Evolutionary conservation across 2,888 invertebrate species (phyloP), one percentile per base, ranked within the genome.

Genomic region (Parnassius orleans): DNA sequence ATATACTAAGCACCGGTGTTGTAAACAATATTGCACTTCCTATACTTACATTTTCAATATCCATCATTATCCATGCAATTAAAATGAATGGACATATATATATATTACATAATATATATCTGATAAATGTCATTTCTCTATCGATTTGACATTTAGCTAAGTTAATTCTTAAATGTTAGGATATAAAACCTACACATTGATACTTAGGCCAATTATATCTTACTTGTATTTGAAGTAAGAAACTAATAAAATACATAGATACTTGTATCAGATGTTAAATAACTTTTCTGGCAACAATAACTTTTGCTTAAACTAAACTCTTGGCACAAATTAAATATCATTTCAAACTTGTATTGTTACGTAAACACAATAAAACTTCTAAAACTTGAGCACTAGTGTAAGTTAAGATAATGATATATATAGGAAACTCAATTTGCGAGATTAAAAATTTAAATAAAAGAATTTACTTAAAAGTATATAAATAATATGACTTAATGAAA

Each of bases 251-350:
- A 65, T 54, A 67, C 53, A 60, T 61, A 75, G 78, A 70, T 69
- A 73, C 75, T 74, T 69, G 11, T 48, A 9, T 48, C 48, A 14
- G 48, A 68, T 65, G n/a, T 48, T 48, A n/a, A 48, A 9, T 48
- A 14, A 62, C 24, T 65, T 66, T 73, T 72, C 78, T 77, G 78
- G 79, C 78, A 76, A 77, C 72, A 66, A 70, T 72, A 77, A 82
- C 73, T 76, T 81, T 75, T 71, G 76, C 82, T 82, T 80, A 84
- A 86, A 84, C 79, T 82, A 76, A 86, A 83, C 77, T 86, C 82
- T 90, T 90, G 90, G 90, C 90, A 90, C 90, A 86, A 89, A 89
- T 80, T 81, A 83, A 84, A 86, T 80, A 83, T 83, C 76, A 78
- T 76, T 79, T 78, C 74, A 70, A 69, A 74, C 75, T 71, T 70